Evolutionary conservation across 2,113 vertebrate species (phyloP), one percentile per base, ranked within the genome.

Genomic region (Eptesicus fuscus): DNA sequence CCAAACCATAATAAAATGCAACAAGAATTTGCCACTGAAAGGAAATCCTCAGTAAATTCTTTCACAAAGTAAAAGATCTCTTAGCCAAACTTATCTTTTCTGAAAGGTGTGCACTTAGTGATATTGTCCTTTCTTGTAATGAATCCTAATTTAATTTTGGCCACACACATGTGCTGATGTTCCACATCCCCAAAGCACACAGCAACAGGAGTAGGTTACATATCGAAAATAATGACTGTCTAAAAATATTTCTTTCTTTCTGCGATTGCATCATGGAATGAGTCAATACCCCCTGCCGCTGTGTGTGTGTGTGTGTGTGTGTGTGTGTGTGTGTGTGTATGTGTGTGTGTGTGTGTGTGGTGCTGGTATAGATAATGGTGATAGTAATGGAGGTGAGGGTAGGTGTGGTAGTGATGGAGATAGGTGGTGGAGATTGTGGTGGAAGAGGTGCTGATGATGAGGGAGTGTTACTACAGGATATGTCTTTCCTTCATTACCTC

Each of bases 401-500:
- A 59, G 30, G 16, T 18, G 4, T 35, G 30, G 47, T 73, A 59
- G 37, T 20, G 28, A 28, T 30, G 35, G 47, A 32, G 37, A 49
- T 77, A 74, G 71, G 16, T 79, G 25, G 4, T 18, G 7, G 53
- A 18, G 49, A 10, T 93, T 73, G 14, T 5, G 12, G 17, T 79
- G 35, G 23, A 30, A 18, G 51, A 16, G 30, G 79, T 47, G 42
- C 32, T 80, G 85, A 40, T 11, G 51, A 28, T 23, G 25, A 53
- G 37, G 67, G 30, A 6, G 9, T 25, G 7, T 88, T 88, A 65
- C 91, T 40, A 22, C 12, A 74, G 0, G 2, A 88, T 0, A 0
- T 63, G 96, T 95, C 93, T 94, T 96, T 87, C 86, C 87, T 69
- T 90, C 11, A 79, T 51, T 16, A 65, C 9, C 61, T 76, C 83